These are phyloP conservation scores for Hippolais icterina DNA, from an alignment of 2,113 vertebrate species.

Conservation along the genomic window DNA sequence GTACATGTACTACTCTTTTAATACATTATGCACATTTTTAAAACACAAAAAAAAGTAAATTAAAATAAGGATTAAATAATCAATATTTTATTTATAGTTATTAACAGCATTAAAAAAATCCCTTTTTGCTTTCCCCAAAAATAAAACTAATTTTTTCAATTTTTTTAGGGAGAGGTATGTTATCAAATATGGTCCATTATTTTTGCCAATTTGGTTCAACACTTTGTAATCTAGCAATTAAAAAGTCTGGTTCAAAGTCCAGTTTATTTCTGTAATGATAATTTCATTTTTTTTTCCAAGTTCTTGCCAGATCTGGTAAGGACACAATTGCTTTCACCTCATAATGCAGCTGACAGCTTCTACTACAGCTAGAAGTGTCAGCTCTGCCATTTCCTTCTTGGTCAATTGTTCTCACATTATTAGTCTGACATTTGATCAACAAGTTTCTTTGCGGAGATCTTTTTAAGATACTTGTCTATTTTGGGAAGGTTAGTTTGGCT, in stretches of 20 bases:
- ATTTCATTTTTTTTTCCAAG: neutral
- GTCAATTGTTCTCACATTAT: neutral
- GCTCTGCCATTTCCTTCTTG: neutral
- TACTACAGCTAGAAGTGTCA: neutral
- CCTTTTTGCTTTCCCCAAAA: rapidly evolving
- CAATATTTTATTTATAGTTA: neutral
- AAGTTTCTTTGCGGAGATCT: neutral
- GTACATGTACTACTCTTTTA: neutral
- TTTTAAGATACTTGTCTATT: neutral
- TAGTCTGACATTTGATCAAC: neutral
- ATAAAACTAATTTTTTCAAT: neutral
- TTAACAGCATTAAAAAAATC: neutral
- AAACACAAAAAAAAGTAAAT: neutral
- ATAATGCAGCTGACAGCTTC: neutral
- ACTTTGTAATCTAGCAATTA: neutral
- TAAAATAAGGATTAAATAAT: neutral
- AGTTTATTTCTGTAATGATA: neutral
- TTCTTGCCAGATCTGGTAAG: neutral
- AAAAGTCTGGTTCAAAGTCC: neutral
- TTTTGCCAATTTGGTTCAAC: neutral
- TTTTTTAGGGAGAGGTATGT: neutral
- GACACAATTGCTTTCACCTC: neutral
- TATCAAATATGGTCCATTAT: neutral
- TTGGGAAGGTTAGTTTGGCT: neutral
- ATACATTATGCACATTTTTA: neutral